These are phyloP conservation scores for Oreotragus oreotragus DNA, from an alignment of 2,113 vertebrate genomes.

Conservation along the genomic window DNA sequence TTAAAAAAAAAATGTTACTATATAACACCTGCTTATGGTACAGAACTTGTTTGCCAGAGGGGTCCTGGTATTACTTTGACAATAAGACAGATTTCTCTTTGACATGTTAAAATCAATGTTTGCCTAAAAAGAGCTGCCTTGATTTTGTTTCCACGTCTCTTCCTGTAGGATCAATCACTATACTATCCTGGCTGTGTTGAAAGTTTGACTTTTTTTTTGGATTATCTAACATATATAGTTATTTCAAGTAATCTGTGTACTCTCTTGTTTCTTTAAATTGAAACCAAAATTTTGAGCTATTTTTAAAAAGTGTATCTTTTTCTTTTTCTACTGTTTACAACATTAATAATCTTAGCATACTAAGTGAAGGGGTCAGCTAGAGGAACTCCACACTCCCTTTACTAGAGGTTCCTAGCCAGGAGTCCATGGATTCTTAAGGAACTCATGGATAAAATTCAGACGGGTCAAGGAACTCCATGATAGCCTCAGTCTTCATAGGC, in stretches of 20 bases:
- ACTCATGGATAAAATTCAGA: not conserved
- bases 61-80: not conserved
- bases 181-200: not conserved
- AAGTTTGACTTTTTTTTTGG: not conserved
- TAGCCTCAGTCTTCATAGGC: not conserved
- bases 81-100: conserved; percentile 18
- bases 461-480: not conserved
- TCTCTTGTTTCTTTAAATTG: not conserved
- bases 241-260: not conserved
- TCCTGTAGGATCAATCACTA: not conserved
- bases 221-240: not conserved
- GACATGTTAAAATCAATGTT: conserved; percentile 37
- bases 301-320: not conserved
- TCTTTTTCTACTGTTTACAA: not conserved
- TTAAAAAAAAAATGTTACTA: not conserved
- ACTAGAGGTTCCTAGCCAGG: not conserved
- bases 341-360: not conserved
- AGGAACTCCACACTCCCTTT: not conserved
- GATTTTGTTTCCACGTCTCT: not conserved
- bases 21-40: conserved; percentile 15
- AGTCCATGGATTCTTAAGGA: not conserved
- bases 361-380: not conserved
- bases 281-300: not conserved
- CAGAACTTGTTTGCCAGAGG: conserved; percentile 33
- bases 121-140: not conserved